Evolutionary conservation across 1,140 invertebrate species (phyloP).

Genomic region (Artemia franciscana): DNA sequence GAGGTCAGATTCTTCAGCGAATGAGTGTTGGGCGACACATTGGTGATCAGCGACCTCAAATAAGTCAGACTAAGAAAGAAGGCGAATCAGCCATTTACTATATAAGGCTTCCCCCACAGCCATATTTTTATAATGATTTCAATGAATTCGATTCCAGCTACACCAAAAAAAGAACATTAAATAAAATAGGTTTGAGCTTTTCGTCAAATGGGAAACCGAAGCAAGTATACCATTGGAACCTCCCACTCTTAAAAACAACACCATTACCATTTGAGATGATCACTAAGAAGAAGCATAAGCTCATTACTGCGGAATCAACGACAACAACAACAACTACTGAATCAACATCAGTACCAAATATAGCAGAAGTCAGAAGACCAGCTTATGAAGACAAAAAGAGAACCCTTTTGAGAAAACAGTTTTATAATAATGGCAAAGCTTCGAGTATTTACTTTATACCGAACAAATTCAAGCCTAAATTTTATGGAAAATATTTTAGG

Average conservation of each 20-base stretch:
- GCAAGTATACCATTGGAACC: conserved; percentile 10
- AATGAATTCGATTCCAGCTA: neutral
- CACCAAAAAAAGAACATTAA: neutral
- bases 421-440: conserved; percentile 9
- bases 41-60: conserved; percentile 5
- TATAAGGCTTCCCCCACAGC: conserved; percentile 9
- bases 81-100: conserved; percentile 10
- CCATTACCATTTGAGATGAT: neutral
- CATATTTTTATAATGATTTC: conserved; percentile 6
- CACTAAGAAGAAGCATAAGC: no score
- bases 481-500: neutral
- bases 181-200: conserved; percentile 7
- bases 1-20: neutral
- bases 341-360: no score
- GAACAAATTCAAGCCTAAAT: neutral
- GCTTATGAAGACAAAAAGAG: neutral
- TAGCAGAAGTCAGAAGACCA: no score
- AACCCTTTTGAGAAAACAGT: conserved; percentile 5
- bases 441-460: conserved; percentile 7
- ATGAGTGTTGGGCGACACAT: conserved; percentile 6
- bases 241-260: conserved; percentile 3
- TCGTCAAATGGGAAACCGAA: conserved; percentile 8
- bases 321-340: conserved; percentile 8
- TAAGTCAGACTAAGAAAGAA: conserved; percentile 6
- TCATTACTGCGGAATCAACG: neutral